Conservation (phyloP, 1,140 invertebrate species). For the Hycleus cichorii region DNA sequence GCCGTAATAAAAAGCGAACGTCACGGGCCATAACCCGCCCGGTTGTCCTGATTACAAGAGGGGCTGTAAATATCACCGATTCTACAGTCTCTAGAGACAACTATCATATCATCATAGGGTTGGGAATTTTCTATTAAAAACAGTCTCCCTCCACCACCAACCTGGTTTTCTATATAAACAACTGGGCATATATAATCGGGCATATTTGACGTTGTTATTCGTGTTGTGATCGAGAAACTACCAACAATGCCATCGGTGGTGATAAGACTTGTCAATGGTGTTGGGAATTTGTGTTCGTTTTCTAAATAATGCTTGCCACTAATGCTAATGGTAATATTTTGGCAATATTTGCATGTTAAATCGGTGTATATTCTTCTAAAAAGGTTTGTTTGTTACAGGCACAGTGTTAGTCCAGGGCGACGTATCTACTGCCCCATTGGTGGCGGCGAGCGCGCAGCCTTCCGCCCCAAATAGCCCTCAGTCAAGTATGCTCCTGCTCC, state of each 20-base stretch:
- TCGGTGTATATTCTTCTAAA: slow-evolving; percentile 2
- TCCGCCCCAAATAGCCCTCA: slow-evolving; percentile 38
- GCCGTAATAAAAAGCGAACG: slow-evolving; percentile 21
- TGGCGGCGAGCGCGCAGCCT: slow-evolving; percentile 38
- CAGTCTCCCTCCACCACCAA: background rate
- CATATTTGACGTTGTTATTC: too few relatives aligned
- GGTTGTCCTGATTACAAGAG: slow-evolving; percentile 37
- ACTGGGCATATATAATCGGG: background rate
- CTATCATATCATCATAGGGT: slow-evolving; percentile 19
- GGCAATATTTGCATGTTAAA: background rate
- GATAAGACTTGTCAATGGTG: background rate
- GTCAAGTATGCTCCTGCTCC: slow-evolving; percentile 59
- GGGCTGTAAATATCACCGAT: slow-evolving; percentile 41
- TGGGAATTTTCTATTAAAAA: background rate
- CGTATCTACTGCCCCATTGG: slow-evolving; percentile 37
- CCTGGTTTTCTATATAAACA: background rate
- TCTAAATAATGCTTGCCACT: slow-evolving; percentile 14
- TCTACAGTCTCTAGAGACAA: slow-evolving; percentile 32
- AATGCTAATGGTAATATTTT: slow-evolving; percentile 18
- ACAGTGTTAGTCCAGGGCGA: slow-evolving; percentile 39
- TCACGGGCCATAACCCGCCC: slow-evolving; percentile 39
- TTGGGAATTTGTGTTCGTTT: background rate
- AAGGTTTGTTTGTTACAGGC: slow-evolving; percentile 31
- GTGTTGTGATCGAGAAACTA: too few relatives aligned
- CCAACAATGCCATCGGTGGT: too few relatives aligned